A percentile compares a stretch with the other conserved stretches of the same genome.
phyloP scores from a whole-genome alignment of 2,888 invertebrate genomes.

The Nemotelus pantherinus region DNA sequence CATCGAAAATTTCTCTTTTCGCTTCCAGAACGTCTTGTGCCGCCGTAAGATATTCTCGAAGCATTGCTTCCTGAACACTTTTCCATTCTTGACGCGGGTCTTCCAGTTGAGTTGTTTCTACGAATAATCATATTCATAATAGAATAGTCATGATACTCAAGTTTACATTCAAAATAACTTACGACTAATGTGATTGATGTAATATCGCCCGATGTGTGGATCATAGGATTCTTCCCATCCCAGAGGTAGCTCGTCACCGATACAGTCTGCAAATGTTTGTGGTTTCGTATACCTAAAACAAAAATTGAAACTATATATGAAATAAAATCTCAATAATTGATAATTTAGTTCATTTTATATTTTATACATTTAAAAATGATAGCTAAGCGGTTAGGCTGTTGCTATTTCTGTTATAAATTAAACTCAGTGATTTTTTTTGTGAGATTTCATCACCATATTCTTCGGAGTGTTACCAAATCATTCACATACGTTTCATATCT shows the following conservation, averaged over 20 bases:
- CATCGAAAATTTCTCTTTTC: constrained; percentile 95
- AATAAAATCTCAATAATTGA: neutral
- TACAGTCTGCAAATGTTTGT: constrained; percentile 96
- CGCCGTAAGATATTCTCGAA: constrained; percentile 93
- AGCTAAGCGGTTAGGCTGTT: too few species aligned
- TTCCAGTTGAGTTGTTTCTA: constrained; percentile 95
- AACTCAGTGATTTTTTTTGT: too few species aligned
- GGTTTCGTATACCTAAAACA: constrained; percentile 92
- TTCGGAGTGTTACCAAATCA: too few species aligned
- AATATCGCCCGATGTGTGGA: constrained; percentile 93
- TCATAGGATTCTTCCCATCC: constrained; percentile 98
- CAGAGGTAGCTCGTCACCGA: constrained; percentile 95
- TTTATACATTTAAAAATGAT: too few species aligned
- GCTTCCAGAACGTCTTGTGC: constrained; percentile 96
- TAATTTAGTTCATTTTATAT: too few species aligned
- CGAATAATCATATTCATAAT: constrained; percentile 52
- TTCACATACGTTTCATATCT: too few species aligned
- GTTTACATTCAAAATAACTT: constrained; percentile 66
- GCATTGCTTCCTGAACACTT: constrained; percentile 95
- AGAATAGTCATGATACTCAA: neutral
- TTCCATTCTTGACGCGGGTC: constrained; percentile 98
- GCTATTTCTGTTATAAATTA: too few species aligned
- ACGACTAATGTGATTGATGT: constrained; percentile 97
- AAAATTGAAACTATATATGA: constrained; percentile 1
- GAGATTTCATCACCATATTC: too few species aligned